These are phyloP conservation scores for Gallinago undulata DNA, from an alignment of 2,113 vertebrate species.

Conservation along the genomic window DNA sequence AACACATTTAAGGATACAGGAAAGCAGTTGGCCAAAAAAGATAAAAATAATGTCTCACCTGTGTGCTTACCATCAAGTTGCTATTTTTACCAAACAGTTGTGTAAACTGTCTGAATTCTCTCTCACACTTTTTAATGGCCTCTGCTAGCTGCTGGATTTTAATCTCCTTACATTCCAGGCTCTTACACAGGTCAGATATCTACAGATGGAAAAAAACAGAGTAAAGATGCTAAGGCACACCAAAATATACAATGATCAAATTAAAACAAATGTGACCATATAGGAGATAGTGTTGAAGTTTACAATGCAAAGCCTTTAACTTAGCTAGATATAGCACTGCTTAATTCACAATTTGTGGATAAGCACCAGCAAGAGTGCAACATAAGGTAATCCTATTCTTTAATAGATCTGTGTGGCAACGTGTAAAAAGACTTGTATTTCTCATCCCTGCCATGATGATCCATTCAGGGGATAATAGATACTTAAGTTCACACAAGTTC, in stretches of 20 bases:
- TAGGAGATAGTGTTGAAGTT: background rate
- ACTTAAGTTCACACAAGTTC: background rate
- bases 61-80: constrained; percentile 76
- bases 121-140: constrained; percentile 79
- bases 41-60: constrained; percentile 70
- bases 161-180: constrained; percentile 79
- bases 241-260: background rate
- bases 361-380: background rate
- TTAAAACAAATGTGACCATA: background rate
- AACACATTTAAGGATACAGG: background rate
- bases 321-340: background rate
- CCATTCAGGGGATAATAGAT: background rate
- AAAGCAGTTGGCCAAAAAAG: background rate
- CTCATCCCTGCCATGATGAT: background rate
- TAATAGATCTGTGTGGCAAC: background rate
- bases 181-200: constrained; percentile 82
- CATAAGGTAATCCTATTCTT: background rate
- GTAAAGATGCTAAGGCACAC: background rate
- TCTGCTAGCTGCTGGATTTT: constrained; percentile 81
- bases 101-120: constrained; percentile 77
- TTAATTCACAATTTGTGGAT: background rate
- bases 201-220: constrained; percentile 42
- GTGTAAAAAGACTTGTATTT: background rate
- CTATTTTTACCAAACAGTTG: constrained; percentile 78
- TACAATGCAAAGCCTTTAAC: background rate